Conservation (phyloP, 2,113 vertebrate species). For the Campylorhamphus procurvoides region DNA sequence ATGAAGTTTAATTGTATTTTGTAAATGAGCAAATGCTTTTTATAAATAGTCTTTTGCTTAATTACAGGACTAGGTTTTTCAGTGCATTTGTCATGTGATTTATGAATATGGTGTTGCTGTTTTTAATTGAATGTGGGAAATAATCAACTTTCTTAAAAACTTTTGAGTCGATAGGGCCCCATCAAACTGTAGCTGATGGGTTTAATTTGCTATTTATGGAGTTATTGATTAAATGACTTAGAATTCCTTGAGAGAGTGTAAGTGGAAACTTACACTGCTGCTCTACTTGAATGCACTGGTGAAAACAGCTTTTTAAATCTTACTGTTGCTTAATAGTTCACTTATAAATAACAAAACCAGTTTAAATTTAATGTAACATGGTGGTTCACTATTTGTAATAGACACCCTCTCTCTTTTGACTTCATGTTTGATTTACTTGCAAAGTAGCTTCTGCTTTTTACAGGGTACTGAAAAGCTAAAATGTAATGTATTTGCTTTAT, state of each 20-base stretch:
- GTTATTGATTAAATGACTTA: constrained; percentile 55
- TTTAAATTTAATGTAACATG: neutral
- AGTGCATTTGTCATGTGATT: constrained; percentile 5
- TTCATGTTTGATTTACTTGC: neutral
- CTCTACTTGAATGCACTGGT: neutral
- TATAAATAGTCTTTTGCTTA: constrained; percentile 51
- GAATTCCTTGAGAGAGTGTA: neutral
- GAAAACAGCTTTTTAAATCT: neutral
- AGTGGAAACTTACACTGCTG: neutral
- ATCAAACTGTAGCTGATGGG: neutral
- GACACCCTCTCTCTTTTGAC: neutral
- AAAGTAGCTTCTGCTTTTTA: neutral
- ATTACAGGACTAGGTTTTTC: constrained; percentile 31
- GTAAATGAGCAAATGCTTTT: constrained; percentile 27
- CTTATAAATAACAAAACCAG: neutral
- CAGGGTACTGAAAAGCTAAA: neutral
- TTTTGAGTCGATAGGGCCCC: neutral
- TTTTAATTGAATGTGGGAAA: constrained; percentile 44
- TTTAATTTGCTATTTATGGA: constrained; percentile 48
- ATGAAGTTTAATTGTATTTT: constrained; percentile 40
- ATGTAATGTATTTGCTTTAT: neutral
- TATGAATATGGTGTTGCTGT: neutral
- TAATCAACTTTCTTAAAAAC: constrained; percentile 36
- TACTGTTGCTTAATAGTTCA: constrained; percentile 28
- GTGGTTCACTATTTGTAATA: neutral